Evolutionary conservation across 2,113 vertebrate genomes (phyloP).

Genomic region (Hemiscyllium ocellatum): DNA sequence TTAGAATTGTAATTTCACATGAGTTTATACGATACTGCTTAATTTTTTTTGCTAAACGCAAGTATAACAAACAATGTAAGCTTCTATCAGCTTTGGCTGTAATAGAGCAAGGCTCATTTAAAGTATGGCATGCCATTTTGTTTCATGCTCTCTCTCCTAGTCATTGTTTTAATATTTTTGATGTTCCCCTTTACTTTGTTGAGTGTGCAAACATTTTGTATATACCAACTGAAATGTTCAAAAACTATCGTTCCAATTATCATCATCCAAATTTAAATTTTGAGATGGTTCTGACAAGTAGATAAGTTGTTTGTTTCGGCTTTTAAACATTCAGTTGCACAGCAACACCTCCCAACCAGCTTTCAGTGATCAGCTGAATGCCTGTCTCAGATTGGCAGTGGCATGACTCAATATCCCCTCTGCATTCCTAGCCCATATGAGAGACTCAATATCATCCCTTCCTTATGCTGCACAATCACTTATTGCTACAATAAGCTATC

Average conservation of each 20-base stretch:
- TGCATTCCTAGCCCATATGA: not conserved
- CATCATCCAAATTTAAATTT: not conserved
- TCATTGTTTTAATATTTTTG: not conserved
- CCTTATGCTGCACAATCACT: not conserved
- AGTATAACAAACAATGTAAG: not conserved
- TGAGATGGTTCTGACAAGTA: not conserved
- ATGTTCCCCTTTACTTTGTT: not conserved
- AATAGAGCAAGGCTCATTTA: not conserved
- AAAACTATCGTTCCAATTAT: not conserved
- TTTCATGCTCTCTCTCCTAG: not conserved
- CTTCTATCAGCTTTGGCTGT: not conserved
- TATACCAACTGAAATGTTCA: not conserved
- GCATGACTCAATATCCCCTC: not conserved
- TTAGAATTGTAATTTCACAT: conserved; percentile 8
- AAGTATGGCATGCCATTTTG: not conserved
- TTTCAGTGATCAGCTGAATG: not conserved
- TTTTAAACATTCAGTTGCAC: conserved; percentile 11
- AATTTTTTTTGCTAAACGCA: not conserved
- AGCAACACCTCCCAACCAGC: not conserved
- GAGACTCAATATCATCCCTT: not conserved
- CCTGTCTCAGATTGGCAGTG: not conserved
- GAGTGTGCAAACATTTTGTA: not conserved
- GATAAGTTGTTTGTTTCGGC: not conserved
- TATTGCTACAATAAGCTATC: not conserved
- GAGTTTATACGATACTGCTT: not conserved